A percentile compares a stretch with the other conserved stretches of the same genome.
These are phyloP conservation scores for Todiramphus saurophagus DNA, from an alignment of 2,113 vertebrate genomes.

Conservation along the genomic window DNA sequence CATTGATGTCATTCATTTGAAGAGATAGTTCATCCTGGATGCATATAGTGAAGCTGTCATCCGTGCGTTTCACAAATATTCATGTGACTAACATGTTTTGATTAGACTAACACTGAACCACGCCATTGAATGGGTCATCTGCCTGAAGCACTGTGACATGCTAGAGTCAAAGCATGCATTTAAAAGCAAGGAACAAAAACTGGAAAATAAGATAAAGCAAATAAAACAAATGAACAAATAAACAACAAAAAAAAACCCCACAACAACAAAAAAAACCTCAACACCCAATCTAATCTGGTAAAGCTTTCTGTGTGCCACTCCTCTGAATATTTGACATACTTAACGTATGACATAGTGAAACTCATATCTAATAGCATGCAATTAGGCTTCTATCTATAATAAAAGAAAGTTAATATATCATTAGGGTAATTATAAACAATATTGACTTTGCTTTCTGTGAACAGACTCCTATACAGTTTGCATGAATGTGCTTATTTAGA, in stretches of 20 bases:
- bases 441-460: background rate
- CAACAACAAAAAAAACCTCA: background rate
- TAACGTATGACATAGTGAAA: background rate
- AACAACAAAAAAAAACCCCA: background rate
- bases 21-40: slow-evolving; percentile 70
- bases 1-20: slow-evolving; percentile 72
- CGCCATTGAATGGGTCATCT: slow-evolving; percentile 28
- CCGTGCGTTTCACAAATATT: slow-evolving; percentile 64
- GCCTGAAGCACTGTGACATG: slow-evolving; percentile 7
- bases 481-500: background rate
- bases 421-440: slow-evolving; percentile 14
- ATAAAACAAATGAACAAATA: background rate
- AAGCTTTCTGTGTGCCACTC: background rate
- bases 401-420: background rate
- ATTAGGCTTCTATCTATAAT: background rate
- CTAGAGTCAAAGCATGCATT: background rate
- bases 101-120: slow-evolving; percentile 57
- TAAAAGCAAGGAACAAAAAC: background rate
- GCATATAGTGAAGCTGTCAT: slow-evolving; percentile 66
- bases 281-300: background rate
- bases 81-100: slow-evolving; percentile 64
- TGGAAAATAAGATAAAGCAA: background rate
- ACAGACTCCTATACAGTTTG: background rate
- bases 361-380: background rate
- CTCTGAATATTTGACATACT: background rate